These are phyloP conservation scores for Fukomys damarensis DNA, from an alignment of 2,113 vertebrate genomes.

Conservation along the genomic window DNA sequence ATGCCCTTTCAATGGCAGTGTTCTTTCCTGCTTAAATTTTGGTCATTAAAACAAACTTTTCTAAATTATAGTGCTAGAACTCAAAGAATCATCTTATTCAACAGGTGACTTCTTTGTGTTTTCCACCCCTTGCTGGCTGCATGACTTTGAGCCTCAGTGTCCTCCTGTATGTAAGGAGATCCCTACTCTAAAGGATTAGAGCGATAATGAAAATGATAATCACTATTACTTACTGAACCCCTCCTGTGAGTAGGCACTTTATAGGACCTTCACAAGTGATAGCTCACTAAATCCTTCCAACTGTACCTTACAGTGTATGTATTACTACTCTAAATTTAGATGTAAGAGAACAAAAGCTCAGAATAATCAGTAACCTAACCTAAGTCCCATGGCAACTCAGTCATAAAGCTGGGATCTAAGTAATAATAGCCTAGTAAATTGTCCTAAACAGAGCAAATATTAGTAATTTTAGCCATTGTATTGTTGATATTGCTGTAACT, in stretches of 20 bases:
- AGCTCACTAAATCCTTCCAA: not conserved
- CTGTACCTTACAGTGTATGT: not conserved
- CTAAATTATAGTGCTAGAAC: not conserved
- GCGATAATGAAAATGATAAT: not conserved
- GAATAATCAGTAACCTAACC: not conserved
- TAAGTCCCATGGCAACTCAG: not conserved
- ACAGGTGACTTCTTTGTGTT: not conserved
- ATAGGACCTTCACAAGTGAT: not conserved
- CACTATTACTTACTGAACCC: not conserved
- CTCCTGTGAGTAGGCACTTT: not conserved
- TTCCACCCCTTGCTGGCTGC: not conserved
- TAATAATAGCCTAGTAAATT: not conserved
- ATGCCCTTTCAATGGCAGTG: not conserved
- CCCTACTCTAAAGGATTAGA: not conserved
- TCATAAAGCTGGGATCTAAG: not conserved
- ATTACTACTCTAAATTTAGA: constrained; percentile 13
- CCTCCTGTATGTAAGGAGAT: not conserved
- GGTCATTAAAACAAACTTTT: not conserved
- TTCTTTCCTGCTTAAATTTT: constrained; percentile 24
- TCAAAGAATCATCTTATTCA: not conserved
- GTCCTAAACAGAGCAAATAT: not conserved
- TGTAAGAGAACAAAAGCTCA: not conserved
- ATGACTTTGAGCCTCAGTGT: not conserved
- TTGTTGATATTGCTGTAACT: not conserved
- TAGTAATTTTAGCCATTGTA: constrained; percentile 26